Percentiles rank a stretch among this genome's conserved stretches.
Conservation (phyloP, 2,797 vertebrate genomes). For the Chaunax sp. region DNA sequence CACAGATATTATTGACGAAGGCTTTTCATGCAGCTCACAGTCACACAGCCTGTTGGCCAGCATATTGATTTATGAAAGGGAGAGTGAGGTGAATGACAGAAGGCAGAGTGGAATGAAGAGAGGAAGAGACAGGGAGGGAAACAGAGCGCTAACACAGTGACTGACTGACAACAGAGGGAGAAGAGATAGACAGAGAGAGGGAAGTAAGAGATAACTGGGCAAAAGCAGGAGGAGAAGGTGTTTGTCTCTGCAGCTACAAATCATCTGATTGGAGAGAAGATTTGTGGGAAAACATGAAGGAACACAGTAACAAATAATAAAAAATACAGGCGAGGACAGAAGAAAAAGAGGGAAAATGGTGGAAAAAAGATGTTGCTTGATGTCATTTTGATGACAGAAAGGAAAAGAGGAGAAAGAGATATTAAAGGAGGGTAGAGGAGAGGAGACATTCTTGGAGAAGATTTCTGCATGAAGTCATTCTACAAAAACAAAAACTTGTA, state of each 20-base stretch:
- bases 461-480: constrained; percentile 62
- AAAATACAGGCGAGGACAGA: neutral
- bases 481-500: constrained; percentile 49
- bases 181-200: constrained; percentile 7
- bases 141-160: constrained; percentile 11
- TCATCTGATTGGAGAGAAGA: constrained; percentile 27
- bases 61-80: constrained; percentile 70
- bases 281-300: constrained; percentile 30
- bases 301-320: constrained; percentile 21
- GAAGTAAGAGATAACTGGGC: constrained; percentile 33
- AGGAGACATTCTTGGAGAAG: constrained; percentile 44
- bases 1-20: constrained; percentile 72
- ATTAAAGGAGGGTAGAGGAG: constrained; percentile 18
- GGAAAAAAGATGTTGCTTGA: neutral
- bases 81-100: constrained; percentile 54
- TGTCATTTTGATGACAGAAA: constrained; percentile 4
- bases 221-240: constrained; percentile 40
- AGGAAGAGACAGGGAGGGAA: constrained; percentile 13
- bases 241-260: constrained; percentile 33
- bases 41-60: constrained; percentile 71
- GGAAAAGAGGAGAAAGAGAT: constrained; percentile 16
- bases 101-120: constrained; percentile 42
- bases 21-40: constrained; percentile 71
- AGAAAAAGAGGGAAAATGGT: constrained; percentile 5
- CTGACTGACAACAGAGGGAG: constrained; percentile 21